Evolutionary conservation across 2,888 invertebrate genomes (phyloP), one percentile per base, ranked within the genome.

Genomic region (Coelinius sp.): DNA sequence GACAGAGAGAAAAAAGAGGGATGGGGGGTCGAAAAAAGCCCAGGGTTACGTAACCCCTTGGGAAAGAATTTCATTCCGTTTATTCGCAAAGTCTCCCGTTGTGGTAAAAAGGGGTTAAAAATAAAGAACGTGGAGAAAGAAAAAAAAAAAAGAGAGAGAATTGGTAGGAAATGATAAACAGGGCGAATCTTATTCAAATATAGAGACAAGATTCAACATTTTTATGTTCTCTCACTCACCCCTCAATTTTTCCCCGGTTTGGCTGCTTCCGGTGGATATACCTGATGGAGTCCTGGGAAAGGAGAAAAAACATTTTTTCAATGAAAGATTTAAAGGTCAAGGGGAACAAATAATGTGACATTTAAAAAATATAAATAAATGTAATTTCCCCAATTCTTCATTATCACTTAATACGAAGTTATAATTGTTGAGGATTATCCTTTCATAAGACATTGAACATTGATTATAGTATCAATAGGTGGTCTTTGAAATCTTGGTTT

Each of bases 111-210:
- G 69, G 69, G 73, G 72, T 68, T 72, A 66, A 70, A 76, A 73
- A 62, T 69, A 73, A 65, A 46, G 46, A 53, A 52, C 52, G 59
- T n/a, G n/a, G n/a, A n/a, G n/a, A n/a, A n/a, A 63, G 49, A 73
- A 68, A 64, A 65, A 46, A 25, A 69, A 49, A 70, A 64, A 65
- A 71, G 69, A 78, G 77, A 75, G 67, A 77, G 78, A 81, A 82
- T 83, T 78, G 80, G n/a, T 83, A 81, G 81, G 80, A 85, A 85
- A 84, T 85, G 83, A 85, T 85, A 85, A 86, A 86, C 86, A 83
- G 84, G 83, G 82, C 83, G 85, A 83, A 86, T 86, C 85, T 85
- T 86, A 86, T 86, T 86, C 84, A 86, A 86, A 86, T 85, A 84
- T 80, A 82, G 82, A 82, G 82, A 85, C 83, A 81, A 83, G 84